Conservation (phyloP, 37 sponge, comb jelly and placozoan genomes). For the Cliona cf. orientalis region DNA sequence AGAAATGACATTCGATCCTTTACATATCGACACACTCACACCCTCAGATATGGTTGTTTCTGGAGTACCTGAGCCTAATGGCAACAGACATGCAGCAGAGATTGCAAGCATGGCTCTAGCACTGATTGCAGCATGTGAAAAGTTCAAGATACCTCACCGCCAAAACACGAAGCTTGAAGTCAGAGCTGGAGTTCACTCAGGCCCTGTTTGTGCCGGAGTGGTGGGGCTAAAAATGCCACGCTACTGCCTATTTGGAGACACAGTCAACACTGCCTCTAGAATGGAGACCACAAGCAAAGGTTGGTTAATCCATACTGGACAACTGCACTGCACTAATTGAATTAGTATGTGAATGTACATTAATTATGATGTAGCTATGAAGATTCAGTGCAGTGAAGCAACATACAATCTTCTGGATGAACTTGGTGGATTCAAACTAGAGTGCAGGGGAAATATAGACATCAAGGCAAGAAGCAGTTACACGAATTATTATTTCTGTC, state of each 20-base stretch:
- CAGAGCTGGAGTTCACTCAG: slow-evolving; percentile 90
- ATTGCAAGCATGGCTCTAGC: slow-evolving; percentile 92
- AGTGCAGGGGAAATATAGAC: slow-evolving; percentile 76
- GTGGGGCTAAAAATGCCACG: slow-evolving; percentile 95
- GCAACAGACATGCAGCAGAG: slow-evolving; percentile 82
- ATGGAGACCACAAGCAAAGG: slow-evolving; percentile 93
- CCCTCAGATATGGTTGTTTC: slow-evolving; percentile 91
- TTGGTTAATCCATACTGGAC: not conserved
- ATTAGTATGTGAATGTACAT: not conserved
- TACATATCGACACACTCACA: no score
- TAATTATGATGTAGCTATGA: slow-evolving; percentile 68
- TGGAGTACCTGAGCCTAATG: slow-evolving; percentile 86
- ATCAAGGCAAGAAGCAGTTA: slow-evolving; percentile 66
- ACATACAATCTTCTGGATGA: slow-evolving; percentile 63
- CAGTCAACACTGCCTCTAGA: slow-evolving; percentile 91
- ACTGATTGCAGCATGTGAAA: slow-evolving; percentile 53
- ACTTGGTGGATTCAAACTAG: slow-evolving; percentile 62
- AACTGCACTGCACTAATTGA: not conserved
- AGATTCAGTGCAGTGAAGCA: slow-evolving; percentile 85
- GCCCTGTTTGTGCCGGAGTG: slow-evolving; percentile 92
- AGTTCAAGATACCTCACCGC: slow-evolving; percentile 86
- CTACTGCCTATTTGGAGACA: slow-evolving; percentile 93
- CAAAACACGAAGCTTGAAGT: slow-evolving; percentile 66
- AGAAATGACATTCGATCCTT: no score
- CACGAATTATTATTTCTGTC: not conserved